Conservation (phyloP, 2,888 invertebrate species). For the Eupsilia transversa region DNA sequence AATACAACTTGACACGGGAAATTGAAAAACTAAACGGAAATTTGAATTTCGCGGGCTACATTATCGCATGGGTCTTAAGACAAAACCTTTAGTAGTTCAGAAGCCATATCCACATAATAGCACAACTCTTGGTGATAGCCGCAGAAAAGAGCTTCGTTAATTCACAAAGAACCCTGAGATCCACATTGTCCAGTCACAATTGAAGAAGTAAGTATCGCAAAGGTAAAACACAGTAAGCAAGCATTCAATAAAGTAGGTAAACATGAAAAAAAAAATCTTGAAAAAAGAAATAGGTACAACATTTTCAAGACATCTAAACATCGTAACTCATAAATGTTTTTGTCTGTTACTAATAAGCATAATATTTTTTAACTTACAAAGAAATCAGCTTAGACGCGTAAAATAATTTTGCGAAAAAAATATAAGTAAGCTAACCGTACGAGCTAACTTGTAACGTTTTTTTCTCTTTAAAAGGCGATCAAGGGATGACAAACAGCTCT, state of each 20-base stretch:
- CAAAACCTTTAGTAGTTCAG: not conserved
- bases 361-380: not conserved
- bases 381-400: not conserved
- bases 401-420: too few relatives aligned
- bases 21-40: too few relatives aligned
- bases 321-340: not conserved
- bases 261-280: not conserved
- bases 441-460: too few relatives aligned
- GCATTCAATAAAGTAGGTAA: too few relatives aligned
- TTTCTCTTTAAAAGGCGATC: too few relatives aligned
- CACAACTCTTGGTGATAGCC: not conserved
- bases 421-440: too few relatives aligned
- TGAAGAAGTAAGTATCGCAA: conserved; percentile 13
- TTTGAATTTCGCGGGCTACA: too few relatives aligned
- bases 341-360: not conserved
- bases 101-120: not conserved
- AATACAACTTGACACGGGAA: too few relatives aligned
- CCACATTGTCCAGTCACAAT: too few relatives aligned
- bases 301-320: not conserved
- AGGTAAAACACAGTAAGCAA: not conserved
- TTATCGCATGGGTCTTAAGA: too few relatives aligned
- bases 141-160: not conserved
- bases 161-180: too few relatives aligned
- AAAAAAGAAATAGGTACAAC: not conserved
- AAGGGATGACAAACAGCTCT: too few relatives aligned